Evolutionary conservation across 2,797 vertebrate genomes (phyloP).

Genomic region (Taenioides sp.): DNA sequence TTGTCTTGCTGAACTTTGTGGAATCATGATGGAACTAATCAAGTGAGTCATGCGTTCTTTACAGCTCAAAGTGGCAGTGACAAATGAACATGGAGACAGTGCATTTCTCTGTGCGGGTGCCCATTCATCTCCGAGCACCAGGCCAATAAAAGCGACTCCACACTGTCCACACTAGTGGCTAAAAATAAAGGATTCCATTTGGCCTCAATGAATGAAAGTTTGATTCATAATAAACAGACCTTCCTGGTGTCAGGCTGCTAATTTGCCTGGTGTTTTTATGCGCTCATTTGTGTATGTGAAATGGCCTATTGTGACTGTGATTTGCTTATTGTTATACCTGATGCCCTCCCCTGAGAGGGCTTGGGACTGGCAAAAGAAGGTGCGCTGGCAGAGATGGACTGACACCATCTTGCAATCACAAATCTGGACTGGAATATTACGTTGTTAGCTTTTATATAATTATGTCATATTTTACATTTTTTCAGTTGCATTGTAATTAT

Average conservation of each 20-base stretch:
- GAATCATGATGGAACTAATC: constrained; percentile 54
- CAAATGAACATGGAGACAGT: constrained; percentile 49
- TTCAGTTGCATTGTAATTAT: not conserved
- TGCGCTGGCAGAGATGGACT: too few species aligned
- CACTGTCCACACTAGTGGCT: constrained; percentile 52
- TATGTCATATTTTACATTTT: too few species aligned
- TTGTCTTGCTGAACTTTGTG: constrained; percentile 34
- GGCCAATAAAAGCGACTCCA: constrained; percentile 60
- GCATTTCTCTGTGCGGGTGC: constrained; percentile 45
- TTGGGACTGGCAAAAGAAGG: not conserved
- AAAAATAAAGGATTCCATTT: constrained; percentile 68
- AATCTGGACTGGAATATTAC: too few species aligned
- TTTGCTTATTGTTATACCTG: not conserved
- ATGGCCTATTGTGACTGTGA: not conserved
- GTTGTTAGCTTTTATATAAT: too few species aligned
- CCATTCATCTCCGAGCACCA: constrained; percentile 64
- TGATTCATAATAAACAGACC: not conserved
- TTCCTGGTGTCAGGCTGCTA: not conserved
- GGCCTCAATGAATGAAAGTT: constrained; percentile 64
- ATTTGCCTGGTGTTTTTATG: not conserved
- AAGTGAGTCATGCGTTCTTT: constrained; percentile 47
- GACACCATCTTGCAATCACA: too few species aligned
- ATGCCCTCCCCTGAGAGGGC: not conserved
- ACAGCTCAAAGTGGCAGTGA: constrained; percentile 56
- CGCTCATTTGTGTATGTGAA: not conserved